Evolutionary conservation across 2,113 vertebrate species (phyloP).

Genomic region (Hydropotes inermis): DNA sequence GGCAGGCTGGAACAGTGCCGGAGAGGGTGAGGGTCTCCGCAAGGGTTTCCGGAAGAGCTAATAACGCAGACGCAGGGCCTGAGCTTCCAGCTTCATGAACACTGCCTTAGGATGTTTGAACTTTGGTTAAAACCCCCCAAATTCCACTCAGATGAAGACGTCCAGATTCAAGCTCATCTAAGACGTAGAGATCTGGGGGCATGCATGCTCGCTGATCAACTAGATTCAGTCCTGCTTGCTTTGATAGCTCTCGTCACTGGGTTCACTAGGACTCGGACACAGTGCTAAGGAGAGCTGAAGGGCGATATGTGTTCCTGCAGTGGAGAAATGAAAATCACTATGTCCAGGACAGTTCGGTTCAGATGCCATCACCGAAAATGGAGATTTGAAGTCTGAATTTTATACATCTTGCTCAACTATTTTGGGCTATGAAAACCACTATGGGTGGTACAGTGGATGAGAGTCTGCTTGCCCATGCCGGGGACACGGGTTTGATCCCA

Average conservation of each 20-base stretch:
- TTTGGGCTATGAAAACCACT: not conserved
- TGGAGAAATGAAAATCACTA: not conserved
- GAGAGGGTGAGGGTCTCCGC: not conserved
- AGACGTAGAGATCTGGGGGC: not conserved
- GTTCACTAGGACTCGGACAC: not conserved
- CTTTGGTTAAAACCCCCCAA: not conserved
- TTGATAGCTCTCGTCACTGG: not conserved
- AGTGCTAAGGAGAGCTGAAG: not conserved
- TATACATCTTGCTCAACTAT: not conserved
- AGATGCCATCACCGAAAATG: not conserved
- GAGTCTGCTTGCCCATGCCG: not conserved
- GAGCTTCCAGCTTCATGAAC: not conserved
- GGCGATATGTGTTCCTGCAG: not conserved
- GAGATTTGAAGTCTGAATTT: not conserved
- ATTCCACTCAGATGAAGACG: not conserved
- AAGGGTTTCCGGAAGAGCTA: not conserved
- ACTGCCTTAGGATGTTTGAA: not conserved
- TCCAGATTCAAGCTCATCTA: not conserved
- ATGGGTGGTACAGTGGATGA: not conserved
- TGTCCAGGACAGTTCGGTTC: not conserved
- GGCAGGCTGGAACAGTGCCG: not conserved
- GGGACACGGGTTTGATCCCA: not conserved
- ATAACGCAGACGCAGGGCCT: not conserved
- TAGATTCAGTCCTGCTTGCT: not conserved
- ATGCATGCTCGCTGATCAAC: not conserved